Evolutionary conservation across 2,888 invertebrate species (phyloP).

Genomic region (Tridacna gigas): DNA sequence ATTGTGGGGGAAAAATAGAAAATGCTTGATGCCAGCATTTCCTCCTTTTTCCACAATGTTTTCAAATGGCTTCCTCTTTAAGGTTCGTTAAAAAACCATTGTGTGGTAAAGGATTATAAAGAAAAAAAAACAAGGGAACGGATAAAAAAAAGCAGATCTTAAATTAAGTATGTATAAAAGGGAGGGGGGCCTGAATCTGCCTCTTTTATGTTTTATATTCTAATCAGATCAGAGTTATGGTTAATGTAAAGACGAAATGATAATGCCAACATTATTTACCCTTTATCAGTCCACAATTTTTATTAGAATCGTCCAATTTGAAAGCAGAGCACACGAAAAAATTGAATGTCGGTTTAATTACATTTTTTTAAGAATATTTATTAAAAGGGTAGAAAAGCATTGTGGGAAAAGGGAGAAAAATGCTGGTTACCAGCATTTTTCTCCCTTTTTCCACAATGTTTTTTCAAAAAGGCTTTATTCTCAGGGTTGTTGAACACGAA

Average conservation of each 20-base stretch:
- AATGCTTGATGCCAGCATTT: too few species aligned
- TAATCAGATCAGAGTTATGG: slow-evolving; percentile 19
- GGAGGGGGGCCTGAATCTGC: slow-evolving; percentile 7
- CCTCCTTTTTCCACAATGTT: too few species aligned
- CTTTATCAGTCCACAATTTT: background rate
- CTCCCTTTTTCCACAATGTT: too few species aligned
- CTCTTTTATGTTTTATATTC: slow-evolving; percentile 13
- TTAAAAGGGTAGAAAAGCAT: background rate
- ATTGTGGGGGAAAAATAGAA: too few species aligned
- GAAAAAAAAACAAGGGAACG: background rate
- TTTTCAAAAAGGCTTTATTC: too few species aligned
- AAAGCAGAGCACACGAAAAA: too few species aligned
- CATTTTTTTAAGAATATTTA: too few species aligned
- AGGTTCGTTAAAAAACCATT: too few species aligned
- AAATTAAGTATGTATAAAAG: slow-evolving; percentile 2
- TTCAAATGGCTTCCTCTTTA: too few species aligned
- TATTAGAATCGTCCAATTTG: background rate
- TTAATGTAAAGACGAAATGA: slow-evolving; percentile 18
- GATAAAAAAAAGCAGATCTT: background rate
- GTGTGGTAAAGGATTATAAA: background rate
- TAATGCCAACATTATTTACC: background rate
- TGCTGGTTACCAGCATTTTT: too few species aligned
- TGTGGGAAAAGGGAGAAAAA: background rate
- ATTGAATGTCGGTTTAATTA: too few species aligned
- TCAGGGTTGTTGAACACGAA: too few species aligned